phyloP scores from a whole-genome alignment of 1,140 invertebrate species.

The Dinothrombium tinctorium region DNA sequence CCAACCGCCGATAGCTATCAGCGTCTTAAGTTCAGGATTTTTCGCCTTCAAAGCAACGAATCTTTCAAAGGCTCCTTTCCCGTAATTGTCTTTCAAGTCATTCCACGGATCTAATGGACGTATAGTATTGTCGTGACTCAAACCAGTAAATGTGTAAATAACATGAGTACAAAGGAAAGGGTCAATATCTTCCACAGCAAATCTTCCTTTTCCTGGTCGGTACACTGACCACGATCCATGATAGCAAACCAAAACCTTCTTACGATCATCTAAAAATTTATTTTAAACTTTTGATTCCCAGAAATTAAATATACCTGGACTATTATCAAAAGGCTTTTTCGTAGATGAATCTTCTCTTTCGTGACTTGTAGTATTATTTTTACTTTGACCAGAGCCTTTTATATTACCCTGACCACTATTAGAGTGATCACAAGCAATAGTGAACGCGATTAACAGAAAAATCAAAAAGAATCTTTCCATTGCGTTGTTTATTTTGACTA shows the following conservation, averaged over 20 bases:
- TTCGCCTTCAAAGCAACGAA: slow-evolving; percentile 26
- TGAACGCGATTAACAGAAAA: no score
- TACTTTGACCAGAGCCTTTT: no score
- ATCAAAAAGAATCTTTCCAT: no score
- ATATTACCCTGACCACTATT: no score
- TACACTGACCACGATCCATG: slow-evolving; percentile 47
- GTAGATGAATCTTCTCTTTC: no score
- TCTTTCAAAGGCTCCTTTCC: slow-evolving; percentile 21
- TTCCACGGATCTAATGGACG: slow-evolving; percentile 33
- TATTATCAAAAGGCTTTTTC: no score
- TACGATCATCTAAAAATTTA: not conserved
- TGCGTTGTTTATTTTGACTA: no score
- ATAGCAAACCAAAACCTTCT: slow-evolving; percentile 29
- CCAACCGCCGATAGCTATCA: slow-evolving; percentile 59
- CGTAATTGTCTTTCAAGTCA: slow-evolving; percentile 29
- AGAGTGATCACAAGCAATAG: no score
- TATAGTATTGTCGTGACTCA: slow-evolving; percentile 31
- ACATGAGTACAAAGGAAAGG: slow-evolving; percentile 24
- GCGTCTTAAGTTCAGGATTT: slow-evolving; percentile 34
- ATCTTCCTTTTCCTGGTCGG: slow-evolving; percentile 34
- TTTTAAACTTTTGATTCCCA: no score
- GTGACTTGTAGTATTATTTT: no score
- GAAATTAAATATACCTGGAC: not conserved
- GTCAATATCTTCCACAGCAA: slow-evolving; percentile 34
- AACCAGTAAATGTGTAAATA: slow-evolving; percentile 30